These are phyloP conservation scores for Anarrhichthys ocellatus DNA, from an alignment of 2,113 vertebrate genomes.

Conservation along the genomic window DNA sequence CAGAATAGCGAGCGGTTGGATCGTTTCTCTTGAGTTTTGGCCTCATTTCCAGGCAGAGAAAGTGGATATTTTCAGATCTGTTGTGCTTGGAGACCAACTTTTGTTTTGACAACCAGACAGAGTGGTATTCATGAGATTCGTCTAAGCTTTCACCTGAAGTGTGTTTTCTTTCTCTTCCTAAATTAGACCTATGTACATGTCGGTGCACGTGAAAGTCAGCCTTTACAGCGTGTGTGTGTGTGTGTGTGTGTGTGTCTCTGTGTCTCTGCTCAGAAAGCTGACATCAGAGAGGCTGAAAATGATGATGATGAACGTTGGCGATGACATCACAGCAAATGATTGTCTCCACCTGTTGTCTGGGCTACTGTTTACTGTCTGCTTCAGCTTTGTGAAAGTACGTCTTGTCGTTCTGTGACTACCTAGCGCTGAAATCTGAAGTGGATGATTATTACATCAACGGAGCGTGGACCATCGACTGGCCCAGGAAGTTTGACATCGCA, in stretches of 20 bases:
- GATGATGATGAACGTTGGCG: constrained; percentile 29
- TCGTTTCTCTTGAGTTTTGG: constrained; percentile 68
- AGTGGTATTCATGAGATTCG: constrained; percentile 59
- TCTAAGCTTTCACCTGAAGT: constrained; percentile 76
- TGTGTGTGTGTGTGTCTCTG: constrained; percentile 18
- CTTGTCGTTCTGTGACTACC: constrained; percentile 17
- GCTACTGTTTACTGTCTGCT: constrained; percentile 53
- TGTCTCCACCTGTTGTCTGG: constrained; percentile 46
- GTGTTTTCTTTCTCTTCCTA: constrained; percentile 58
- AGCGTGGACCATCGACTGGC: constrained; percentile 99
- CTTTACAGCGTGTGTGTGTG: not conserved
- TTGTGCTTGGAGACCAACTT: constrained; percentile 78
- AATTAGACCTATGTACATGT: constrained; percentile 58
- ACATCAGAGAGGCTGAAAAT: constrained; percentile 46
- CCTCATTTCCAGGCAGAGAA: constrained; percentile 67
- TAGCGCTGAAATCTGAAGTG: constrained; percentile 94
- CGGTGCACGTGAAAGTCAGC: constrained; percentile 39
- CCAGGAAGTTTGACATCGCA: constrained; percentile 96
- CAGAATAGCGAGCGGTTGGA: constrained; percentile 56
- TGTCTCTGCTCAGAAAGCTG: constrained; percentile 41
- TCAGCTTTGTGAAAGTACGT: constrained; percentile 29
- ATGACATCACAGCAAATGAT: constrained; percentile 60
- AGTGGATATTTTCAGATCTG: constrained; percentile 77
- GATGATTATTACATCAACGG: constrained; percentile 99
- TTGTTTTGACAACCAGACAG: constrained; percentile 79